Base-by-base conservation (phyloP, 1,140 invertebrate genomes). In the Mercenaria mercenaria region DNA sequence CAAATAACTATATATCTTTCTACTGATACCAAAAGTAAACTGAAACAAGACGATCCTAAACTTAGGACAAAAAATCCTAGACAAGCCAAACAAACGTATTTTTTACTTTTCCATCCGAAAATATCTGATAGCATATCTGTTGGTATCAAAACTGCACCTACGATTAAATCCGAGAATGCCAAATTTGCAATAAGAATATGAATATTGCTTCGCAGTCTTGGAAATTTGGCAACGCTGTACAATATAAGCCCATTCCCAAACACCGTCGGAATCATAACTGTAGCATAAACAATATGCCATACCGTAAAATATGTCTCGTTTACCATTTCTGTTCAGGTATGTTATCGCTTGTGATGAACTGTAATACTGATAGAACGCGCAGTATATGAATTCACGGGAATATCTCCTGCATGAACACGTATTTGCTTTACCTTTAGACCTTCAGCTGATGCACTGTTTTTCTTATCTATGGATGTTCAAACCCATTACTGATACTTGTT, bases 181-280 rank as follows among this genome's bases (percentile, higher is more conserved):
- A 79, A n/a, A 29, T 79, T 79, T 29, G 41, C 76, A 1, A 79
- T 79, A 26, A 79, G 43, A 52, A 79, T 50, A 34, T 52, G 76
- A 13, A 79, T 79, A 56, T 50, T 79, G 20, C 43, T 34, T 52
- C 76, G 6, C 23, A 50, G 10, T 10, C 11, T 18, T 29, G 1
- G 41, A 52, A 79, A 79, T 52, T 20, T 79, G 0, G 29, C 29
- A 26, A 79, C n/a, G 39, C 76, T 50, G 11, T 29, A 29, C 43
- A 79, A 39, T 6, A 79, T 79, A 15, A 79, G 50, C 15, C n/a
- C 29, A 34, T 79, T 79, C n/a, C 76, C 76, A 79, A 79, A 47
- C 41, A 79, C 50, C 1, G 76, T 79, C 29, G 76, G 76, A 10
- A 79, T 26, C 4, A 43, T 43, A 29, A 76, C 41, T 29, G 43